These are phyloP conservation scores for Cordylochernes scorpioides DNA, from an alignment of 2,888 invertebrate species.

Conservation along the genomic window DNA sequence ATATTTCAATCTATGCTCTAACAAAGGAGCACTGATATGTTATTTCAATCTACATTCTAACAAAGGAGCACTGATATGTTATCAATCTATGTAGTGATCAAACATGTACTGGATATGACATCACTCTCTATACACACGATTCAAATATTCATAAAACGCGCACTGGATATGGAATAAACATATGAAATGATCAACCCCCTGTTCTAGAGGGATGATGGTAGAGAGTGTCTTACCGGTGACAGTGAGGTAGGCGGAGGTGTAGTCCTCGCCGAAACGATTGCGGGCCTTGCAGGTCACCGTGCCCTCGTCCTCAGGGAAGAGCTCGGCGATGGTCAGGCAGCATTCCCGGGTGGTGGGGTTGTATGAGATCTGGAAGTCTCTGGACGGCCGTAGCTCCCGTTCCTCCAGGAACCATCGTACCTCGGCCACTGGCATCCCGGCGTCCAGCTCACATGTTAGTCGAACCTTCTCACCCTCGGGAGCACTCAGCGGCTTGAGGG, in stretches of 20 bases:
- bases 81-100: no score
- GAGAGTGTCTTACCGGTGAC: slow-evolving; percentile 14
- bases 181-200: no score
- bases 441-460: slow-evolving; percentile 37
- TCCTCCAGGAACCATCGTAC: slow-evolving; percentile 19
- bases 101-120: no score
- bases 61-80: no score
- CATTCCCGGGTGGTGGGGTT: slow-evolving; percentile 9
- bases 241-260: slow-evolving; percentile 12
- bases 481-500: slow-evolving; percentile 36
- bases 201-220: no score
- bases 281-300: slow-evolving; percentile 17
- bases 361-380: slow-evolving; percentile 10
- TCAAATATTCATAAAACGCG: no score
- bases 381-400: slow-evolving; percentile 16
- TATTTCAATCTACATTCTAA: no score
- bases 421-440: slow-evolving; percentile 26
- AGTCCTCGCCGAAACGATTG: slow-evolving; percentile 15
- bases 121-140: no score
- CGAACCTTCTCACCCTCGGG: slow-evolving; percentile 31
- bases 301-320: slow-evolving; percentile 21
- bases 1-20: no score
- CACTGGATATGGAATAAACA: no score
- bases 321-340: slow-evolving; percentile 14
- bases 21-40: no score